Evolutionary conservation across 1,140 invertebrate genomes (phyloP).

Genomic region (Lasioglossum albipes): DNA sequence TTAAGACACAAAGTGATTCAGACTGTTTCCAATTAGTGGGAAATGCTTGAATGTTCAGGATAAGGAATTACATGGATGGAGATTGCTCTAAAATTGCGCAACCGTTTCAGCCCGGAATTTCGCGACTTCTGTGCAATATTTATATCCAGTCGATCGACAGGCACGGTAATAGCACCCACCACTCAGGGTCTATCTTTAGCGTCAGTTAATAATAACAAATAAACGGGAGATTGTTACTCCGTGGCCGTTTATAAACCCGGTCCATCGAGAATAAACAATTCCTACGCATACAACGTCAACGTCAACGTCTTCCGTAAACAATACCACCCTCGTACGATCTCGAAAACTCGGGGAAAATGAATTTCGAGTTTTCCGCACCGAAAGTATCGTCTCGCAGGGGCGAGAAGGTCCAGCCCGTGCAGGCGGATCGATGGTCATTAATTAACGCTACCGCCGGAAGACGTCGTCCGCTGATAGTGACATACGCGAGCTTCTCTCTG

Average conservation of each 20-base stretch:
- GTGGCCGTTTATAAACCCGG: not conserved
- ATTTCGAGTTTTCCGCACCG: not conserved
- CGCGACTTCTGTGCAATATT: not conserved
- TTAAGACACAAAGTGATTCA: too few relatives aligned
- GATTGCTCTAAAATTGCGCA: not conserved
- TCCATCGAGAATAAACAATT: not conserved
- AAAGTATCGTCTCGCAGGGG: constrained; percentile 4
- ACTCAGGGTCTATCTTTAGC: not conserved
- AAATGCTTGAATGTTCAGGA: too few relatives aligned
- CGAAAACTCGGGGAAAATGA: not conserved
- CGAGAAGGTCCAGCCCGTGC: constrained; percentile 48
- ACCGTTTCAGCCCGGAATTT: not conserved
- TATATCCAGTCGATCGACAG: not conserved
- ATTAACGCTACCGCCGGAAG: constrained; percentile 57
- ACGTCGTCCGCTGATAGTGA: constrained; percentile 33
- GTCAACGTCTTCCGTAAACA: not conserved
- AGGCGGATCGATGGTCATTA: constrained; percentile 66
- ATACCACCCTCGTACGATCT: too few relatives aligned
- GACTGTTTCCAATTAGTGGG: too few relatives aligned
- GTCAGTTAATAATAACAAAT: not conserved
- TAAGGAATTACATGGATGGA: too few relatives aligned
- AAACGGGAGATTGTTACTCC: not conserved
- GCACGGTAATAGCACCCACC: not conserved
- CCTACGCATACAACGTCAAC: not conserved
- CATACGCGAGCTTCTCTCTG: constrained; percentile 37